These are phyloP conservation scores for Ispidina lecontei DNA, from an alignment of 2,797 vertebrate species.

Conservation along the genomic window DNA sequence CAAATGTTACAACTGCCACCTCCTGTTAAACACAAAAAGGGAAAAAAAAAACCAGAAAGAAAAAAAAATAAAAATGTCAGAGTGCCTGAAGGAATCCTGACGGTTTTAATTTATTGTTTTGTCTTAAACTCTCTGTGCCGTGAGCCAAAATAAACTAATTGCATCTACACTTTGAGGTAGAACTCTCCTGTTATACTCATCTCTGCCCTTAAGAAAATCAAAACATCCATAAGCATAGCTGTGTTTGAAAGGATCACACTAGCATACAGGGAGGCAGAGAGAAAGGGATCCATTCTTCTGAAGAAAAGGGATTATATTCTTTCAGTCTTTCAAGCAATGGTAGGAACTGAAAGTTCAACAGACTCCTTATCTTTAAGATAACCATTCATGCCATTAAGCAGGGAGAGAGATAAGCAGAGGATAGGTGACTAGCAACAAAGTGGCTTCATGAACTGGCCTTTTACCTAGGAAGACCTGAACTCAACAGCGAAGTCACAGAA, in stretches of 20 bases:
- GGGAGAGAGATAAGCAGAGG: neutral
- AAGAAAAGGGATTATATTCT: neutral
- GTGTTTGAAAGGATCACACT: neutral
- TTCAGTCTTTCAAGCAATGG: neutral
- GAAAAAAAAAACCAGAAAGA: neutral
- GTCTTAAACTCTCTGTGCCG: constrained; percentile 30
- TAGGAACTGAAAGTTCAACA: neutral
- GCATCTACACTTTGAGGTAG: constrained; percentile 38
- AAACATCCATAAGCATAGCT: neutral
- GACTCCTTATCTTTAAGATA: neutral
- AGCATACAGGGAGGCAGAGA: neutral
- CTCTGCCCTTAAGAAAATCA: neutral
- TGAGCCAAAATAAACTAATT: constrained; percentile 69
- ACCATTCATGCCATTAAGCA: neutral
- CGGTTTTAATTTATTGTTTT: constrained; percentile 61
- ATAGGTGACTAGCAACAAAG: neutral
- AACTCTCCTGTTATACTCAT: constrained; percentile 20
- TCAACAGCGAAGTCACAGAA: neutral
- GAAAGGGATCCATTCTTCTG: neutral
- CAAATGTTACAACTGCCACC: constrained; percentile 70
- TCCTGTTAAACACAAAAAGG: constrained; percentile 65
- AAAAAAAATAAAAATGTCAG: neutral
- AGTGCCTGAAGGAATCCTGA: constrained; percentile 54
- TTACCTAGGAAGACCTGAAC: neutral
- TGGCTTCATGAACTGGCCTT: neutral